Conservation (phyloP, 2,797 vertebrate genomes). For the Rhynchotus rufescens region DNA sequence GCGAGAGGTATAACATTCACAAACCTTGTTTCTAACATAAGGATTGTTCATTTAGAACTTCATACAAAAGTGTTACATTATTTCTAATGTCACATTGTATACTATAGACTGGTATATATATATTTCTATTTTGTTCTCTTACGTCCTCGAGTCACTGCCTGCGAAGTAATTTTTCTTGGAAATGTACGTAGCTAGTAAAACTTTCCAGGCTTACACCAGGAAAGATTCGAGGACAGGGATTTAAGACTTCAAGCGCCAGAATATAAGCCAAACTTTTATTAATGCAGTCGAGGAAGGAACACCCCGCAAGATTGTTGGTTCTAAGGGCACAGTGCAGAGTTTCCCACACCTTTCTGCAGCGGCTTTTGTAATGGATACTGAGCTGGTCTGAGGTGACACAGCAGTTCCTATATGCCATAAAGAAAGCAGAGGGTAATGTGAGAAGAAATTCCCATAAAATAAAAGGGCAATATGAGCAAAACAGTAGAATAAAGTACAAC, state of each 20-base stretch:
- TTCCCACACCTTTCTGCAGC: constrained; percentile 19
- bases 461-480: background rate
- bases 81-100: background rate
- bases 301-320: background rate
- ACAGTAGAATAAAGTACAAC: background rate
- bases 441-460: background rate
- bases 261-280: background rate
- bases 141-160: background rate
- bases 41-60: background rate
- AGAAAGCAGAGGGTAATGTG: background rate
- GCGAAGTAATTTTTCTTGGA: background rate
- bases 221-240: background rate
- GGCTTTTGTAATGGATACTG: background rate
- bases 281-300: background rate
- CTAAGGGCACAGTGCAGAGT: background rate
- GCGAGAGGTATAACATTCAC: background rate
- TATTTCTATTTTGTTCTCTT: background rate
- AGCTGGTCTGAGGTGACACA: background rate
- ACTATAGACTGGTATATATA: background rate
- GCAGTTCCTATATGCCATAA: background rate
- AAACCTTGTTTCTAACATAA: background rate
- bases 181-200: background rate
- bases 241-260: background rate
- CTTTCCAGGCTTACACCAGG: background rate
- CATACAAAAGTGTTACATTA: background rate